Evolutionary conservation across 2,113 vertebrate genomes (phyloP).

Genomic region (Scatophagus argus): DNA sequence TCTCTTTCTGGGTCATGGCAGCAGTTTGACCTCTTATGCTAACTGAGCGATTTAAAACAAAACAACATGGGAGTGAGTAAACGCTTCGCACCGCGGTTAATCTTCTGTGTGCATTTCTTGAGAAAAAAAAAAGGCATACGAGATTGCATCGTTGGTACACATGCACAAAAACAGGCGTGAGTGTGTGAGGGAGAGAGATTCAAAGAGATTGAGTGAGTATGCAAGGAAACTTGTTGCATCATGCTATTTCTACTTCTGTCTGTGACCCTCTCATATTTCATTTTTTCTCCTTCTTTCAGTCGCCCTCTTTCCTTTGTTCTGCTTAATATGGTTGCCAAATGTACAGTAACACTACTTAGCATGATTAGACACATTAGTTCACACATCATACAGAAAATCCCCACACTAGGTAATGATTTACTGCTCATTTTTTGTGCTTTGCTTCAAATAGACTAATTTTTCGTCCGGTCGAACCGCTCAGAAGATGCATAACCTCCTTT

Average conservation of each 20-base stretch:
- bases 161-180: neutral
- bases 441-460: conserved; percentile 15
- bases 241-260: conserved; percentile 16
- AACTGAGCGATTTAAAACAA: neutral
- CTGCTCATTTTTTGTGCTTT: neutral
- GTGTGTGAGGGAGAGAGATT: neutral
- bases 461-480: neutral
- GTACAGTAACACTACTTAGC: conserved; percentile 16
- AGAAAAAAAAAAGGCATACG: neutral
- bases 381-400: neutral
- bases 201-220: neutral
- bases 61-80: neutral
- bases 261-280: neutral
- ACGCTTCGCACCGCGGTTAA: conserved; percentile 6
- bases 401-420: neutral
- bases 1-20: neutral
- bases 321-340: neutral
- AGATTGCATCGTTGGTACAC: neutral
- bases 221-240: conserved; percentile 57
- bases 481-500: neutral
- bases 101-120: neutral
- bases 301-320: neutral
- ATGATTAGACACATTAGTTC: conserved; percentile 33
- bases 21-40: neutral
- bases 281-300: neutral